Evolutionary conservation across 1,140 invertebrate genomes (phyloP).

Genomic region (Chionoecetes opilio): DNA sequence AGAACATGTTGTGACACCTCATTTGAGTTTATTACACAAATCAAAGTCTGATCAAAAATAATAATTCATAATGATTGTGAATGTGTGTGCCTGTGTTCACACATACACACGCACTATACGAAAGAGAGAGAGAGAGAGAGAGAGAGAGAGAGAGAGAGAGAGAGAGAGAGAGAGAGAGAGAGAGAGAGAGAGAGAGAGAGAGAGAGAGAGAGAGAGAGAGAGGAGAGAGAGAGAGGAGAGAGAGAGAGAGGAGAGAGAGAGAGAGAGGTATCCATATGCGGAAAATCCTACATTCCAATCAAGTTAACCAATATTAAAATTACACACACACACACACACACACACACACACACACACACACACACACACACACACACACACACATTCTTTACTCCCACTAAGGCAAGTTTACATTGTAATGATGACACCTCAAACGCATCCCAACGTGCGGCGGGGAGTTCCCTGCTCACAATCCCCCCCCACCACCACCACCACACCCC

Average conservation of each 20-base stretch:
- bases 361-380: conserved; percentile 19
- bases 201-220: not conserved
- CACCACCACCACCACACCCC: not conserved
- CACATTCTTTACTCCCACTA: not conserved
- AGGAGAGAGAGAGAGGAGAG: not conserved
- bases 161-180: too few species aligned
- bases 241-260: not conserved
- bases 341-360: conserved; percentile 8
- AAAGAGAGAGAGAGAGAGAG: too few species aligned
- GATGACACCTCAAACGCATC: not conserved
- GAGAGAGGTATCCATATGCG: not conserved
- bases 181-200: too few species aligned
- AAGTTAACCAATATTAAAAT: not conserved
- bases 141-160: too few species aligned
- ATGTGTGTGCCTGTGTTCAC: too few species aligned
- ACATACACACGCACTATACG: too few species aligned
- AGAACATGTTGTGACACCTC: too few species aligned
- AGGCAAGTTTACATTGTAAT: too few species aligned
- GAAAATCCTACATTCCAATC: too few species aligned
- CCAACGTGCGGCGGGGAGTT: not conserved
- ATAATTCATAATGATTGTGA: too few species aligned
- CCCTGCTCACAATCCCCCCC: not conserved
- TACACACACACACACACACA: not conserved
- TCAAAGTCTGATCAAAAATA: too few species aligned
- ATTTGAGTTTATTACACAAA: too few species aligned